These are phyloP conservation scores for Neodon shergylaensis DNA, from an alignment of 2,113 vertebrate species.

Conservation along the genomic window DNA sequence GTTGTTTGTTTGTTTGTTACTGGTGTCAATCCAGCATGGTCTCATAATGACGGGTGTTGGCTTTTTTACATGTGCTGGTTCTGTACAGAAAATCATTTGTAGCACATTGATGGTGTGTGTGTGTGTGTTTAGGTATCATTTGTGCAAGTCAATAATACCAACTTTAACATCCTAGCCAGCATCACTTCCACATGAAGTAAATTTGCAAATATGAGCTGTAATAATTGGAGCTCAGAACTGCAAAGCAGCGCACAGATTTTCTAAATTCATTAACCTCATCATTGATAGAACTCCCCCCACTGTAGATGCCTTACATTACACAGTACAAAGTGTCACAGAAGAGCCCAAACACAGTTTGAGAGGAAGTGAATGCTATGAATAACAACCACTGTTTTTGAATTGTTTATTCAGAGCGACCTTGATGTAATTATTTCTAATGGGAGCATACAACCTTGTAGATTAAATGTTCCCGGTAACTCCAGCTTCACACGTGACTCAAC, in stretches of 20 bases:
- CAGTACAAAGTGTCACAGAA: background rate
- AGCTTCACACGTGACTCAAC: background rate
- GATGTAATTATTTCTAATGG: background rate
- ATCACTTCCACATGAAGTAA: background rate
- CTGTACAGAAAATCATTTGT: background rate
- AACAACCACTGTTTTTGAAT: background rate
- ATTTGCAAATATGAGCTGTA: constrained; percentile 26
- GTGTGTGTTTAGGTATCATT: background rate
- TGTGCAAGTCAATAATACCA: background rate
- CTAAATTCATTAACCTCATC: background rate
- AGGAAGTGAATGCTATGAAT: constrained; percentile 9
- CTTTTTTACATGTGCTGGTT: background rate
- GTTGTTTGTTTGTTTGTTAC: background rate
- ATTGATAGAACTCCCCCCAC: background rate
- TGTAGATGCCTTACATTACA: constrained; percentile 36
- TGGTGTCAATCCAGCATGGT: background rate
- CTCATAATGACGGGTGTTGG: background rate
- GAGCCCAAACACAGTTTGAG: background rate
- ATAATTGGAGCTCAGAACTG: background rate
- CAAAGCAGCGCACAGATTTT: background rate
- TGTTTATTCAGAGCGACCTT: background rate
- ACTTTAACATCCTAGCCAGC: background rate
- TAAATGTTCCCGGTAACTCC: constrained; percentile 3
- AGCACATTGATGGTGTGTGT: background rate
- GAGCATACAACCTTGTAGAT: background rate